Percentiles rank a stretch among this genome's conserved stretches.
Evolutionary conservation across 64 coral and sea anemone species (phyloP).

Genomic region (Stichodactyla helianthus): DNA sequence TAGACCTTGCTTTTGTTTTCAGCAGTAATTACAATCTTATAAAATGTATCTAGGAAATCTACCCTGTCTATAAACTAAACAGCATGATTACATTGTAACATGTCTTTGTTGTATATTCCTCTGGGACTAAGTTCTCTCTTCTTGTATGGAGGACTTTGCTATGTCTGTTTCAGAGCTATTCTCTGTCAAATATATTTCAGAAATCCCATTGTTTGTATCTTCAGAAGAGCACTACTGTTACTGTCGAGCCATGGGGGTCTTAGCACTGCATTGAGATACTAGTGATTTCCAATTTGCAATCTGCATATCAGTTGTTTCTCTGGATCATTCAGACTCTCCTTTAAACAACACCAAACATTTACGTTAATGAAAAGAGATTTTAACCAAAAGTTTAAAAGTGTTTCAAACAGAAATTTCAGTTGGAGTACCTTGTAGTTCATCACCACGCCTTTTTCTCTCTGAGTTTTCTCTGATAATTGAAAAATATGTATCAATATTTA

Average conservation of each 20-base stretch:
- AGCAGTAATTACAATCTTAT: neutral
- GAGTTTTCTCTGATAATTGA: conserved; percentile 45
- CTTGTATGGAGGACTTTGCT: too few species aligned
- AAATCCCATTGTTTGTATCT: neutral
- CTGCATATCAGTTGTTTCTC: neutral
- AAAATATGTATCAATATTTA: neutral
- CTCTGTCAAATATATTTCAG: neutral
- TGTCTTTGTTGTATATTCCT: too few species aligned
- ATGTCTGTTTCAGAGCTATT: too few species aligned
- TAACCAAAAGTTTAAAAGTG: neutral
- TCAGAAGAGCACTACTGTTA: too few species aligned
- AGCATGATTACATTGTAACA: too few species aligned
- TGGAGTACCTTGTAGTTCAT: conserved; percentile 64
- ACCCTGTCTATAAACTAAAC: too few species aligned
- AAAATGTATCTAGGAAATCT: neutral
- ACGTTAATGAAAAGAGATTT: neutral
- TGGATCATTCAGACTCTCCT: neutral
- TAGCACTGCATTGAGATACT: too few species aligned
- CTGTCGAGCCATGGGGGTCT: too few species aligned
- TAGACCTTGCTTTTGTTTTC: neutral
- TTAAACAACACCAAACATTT: neutral
- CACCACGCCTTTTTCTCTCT: conserved; percentile 70
- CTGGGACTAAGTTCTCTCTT: too few species aligned
- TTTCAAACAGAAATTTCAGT: neutral
- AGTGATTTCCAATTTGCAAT: too few species aligned